A percentile compares a stretch with the other conserved stretches of the same genome.
Evolutionary conservation across 2,113 vertebrate species (phyloP).

Genomic region (Charadrius vociferus): DNA sequence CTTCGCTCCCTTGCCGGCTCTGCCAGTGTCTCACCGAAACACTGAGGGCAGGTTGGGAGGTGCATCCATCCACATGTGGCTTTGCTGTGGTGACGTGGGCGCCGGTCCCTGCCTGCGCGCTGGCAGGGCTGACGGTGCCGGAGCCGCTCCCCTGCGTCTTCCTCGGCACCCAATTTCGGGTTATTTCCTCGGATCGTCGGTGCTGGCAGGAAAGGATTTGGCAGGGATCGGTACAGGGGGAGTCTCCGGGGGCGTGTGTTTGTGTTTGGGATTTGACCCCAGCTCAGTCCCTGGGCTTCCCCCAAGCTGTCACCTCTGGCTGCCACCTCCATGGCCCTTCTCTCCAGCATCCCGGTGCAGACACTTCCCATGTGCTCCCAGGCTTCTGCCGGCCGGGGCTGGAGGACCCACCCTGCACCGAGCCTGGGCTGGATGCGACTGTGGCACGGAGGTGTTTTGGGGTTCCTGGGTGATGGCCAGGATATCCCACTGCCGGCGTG

Average conservation of each 20-base stretch:
- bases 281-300: background rate
- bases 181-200: rapidly evolving
- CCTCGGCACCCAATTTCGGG: rapidly evolving
- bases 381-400: rapidly evolving
- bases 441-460: rapidly evolving
- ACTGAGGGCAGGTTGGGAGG: rapidly evolving
- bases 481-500: rapidly evolving
- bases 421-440: background rate
- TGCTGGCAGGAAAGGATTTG: background rate
- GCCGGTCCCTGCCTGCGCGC: rapidly evolving
- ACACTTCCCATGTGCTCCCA: background rate
- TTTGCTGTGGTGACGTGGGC: rapidly evolving
- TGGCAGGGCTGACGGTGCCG: rapidly evolving
- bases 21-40: background rate
- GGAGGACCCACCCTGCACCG: rapidly evolving
- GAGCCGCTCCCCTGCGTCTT: rapidly evolving
- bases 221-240: rapidly evolving
- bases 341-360: rapidly evolving
- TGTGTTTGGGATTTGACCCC: background rate
- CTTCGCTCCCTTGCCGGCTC: rapidly evolving
- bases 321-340: background rate
- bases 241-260: background rate
- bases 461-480: background rate
- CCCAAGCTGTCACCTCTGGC: background rate
- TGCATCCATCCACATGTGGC: rapidly evolving